Evolutionary conservation across 2,888 invertebrate genomes (phyloP), one percentile per base, ranked within the genome.

Genomic region (Hemaris fuciformis): DNA sequence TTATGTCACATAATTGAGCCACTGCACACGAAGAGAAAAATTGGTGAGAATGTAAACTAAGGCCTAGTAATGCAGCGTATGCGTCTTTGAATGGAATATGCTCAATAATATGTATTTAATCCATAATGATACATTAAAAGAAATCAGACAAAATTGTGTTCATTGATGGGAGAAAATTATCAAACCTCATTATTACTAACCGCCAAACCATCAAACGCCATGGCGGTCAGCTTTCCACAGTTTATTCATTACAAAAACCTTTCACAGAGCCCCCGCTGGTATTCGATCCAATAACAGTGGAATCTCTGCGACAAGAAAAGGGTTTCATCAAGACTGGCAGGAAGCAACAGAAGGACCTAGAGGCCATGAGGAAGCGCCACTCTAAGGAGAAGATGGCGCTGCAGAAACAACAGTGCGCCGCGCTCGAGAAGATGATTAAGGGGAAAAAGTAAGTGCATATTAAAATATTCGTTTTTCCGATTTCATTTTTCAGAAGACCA

Each of bases 301-400:
- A 98, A 70, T 95, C 96, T 2, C 93, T 99, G 57, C 95, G 96
- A 20, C 95, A 95, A 74, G 98, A 99, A 86, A 99, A 99, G 83
- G 96, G 96, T 23, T 99, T 97, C 89, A 94, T 96, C 73, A 99
- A 99, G 91, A 95, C 97, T 38, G 95, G 97, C 56, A 96, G 98
- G 77, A 99, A 99, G 84, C 99, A 99, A 80, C 97, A 98, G 86
- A 99, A 99, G 80, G 99, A 99, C 76, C 84, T 98, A 66, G 99
- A 99, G 63, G 94, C 97, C 4, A 91, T 99, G 89, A 96, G 96
- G 82, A 99, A 99, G 84, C 96, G 97, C 62, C 99, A 99, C 77
- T 94, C 96, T 70, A 99, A 99, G 83, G 99, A 99, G 87, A 96
- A 98, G 82, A 93, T 96, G 79, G 89, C 95, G 27, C 94, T 99